Percentiles rank a stretch among this genome's conserved stretches.
phyloP scores from a whole-genome alignment of 1,140 invertebrate species.

The Drosophila sulfurigaster region DNA sequence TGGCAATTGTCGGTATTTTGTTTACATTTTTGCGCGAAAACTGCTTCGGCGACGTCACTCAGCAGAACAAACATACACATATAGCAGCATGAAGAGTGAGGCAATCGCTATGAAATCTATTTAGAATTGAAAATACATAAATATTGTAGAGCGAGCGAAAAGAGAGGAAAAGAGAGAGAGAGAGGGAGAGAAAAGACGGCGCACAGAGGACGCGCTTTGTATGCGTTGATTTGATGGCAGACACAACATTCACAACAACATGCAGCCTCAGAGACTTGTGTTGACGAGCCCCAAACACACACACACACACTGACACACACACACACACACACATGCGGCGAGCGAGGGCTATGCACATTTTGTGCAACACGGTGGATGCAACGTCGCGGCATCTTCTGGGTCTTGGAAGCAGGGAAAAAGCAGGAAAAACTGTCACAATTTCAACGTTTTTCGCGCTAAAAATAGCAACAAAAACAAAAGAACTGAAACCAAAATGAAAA shows the following conservation, averaged over 20 bases:
- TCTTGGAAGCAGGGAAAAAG: constrained; percentile 39
- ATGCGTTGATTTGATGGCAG: constrained; percentile 25
- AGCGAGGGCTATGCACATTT: constrained; percentile 34
- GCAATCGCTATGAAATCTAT: constrained; percentile 41
- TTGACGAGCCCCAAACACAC: constrained; percentile 5
- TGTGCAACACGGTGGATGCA: constrained; percentile 24
- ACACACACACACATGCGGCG: not conserved
- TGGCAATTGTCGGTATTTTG: constrained; percentile 54
- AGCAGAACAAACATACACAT: constrained; percentile 54
- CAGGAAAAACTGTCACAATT: constrained; percentile 78
- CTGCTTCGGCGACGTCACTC: constrained; percentile 71
- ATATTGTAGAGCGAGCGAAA: constrained; percentile 37
- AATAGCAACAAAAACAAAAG: constrained; percentile 65
- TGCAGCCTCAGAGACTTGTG: not conserved
- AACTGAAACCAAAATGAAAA: constrained; percentile 13
- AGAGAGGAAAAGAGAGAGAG: not conserved
- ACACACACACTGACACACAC: constrained; percentile 10
- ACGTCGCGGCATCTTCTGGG: constrained; percentile 9
- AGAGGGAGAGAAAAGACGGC: constrained; percentile 11
- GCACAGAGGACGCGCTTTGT: constrained; percentile 23
- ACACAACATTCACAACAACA: constrained; percentile 25
- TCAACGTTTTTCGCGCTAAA: constrained; percentile 61
- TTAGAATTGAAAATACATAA: constrained; percentile 65
- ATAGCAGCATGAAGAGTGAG: constrained; percentile 13
- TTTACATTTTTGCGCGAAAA: constrained; percentile 66